Evolutionary conservation across 2,888 invertebrate species (phyloP).

Genomic region (Tetanocera ferruginea): DNA sequence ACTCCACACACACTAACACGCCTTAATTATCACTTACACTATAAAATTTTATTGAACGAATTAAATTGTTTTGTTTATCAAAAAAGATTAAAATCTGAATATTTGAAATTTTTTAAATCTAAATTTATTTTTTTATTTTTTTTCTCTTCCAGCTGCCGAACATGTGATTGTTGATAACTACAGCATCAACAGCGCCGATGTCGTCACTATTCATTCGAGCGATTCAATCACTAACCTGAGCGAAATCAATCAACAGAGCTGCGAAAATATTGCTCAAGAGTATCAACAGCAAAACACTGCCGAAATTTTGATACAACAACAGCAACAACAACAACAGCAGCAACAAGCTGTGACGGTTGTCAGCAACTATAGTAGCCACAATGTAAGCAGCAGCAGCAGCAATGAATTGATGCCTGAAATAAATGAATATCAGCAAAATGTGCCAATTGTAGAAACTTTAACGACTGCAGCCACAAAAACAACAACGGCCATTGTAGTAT

Average conservation of each 20-base stretch:
- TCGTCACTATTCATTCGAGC: slow-evolving; percentile 38
- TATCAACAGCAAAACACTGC: slow-evolving; percentile 43
- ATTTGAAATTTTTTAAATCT: background rate
- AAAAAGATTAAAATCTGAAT: no score
- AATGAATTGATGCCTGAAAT: background rate
- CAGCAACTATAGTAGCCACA: slow-evolving; percentile 37
- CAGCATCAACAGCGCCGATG: slow-evolving; percentile 31
- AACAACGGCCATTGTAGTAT: slow-evolving; percentile 34
- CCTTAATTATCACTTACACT: no score
- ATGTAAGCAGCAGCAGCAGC: slow-evolving; percentile 30
- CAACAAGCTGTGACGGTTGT: slow-evolving; percentile 25
- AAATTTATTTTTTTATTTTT: background rate
- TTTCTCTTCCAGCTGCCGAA: slow-evolving; percentile 19
- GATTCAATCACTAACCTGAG: slow-evolving; percentile 48
- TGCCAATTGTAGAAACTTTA: slow-evolving; percentile 27
- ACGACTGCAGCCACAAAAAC: slow-evolving; percentile 30
- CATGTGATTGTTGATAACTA: slow-evolving; percentile 37
- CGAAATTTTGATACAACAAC: slow-evolving; percentile 28
- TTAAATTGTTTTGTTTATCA: no score
- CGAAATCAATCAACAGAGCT: slow-evolving; percentile 44
- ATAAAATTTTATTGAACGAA: no score
- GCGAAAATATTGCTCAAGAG: slow-evolving; percentile 47
- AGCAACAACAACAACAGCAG: slow-evolving; percentile 24
- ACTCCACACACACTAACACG: no score
- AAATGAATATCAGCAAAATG: slow-evolving; percentile 34